Evolutionary conservation across 1,140 invertebrate genomes (phyloP).

Genomic region (Aphaenogaster rudis): DNA sequence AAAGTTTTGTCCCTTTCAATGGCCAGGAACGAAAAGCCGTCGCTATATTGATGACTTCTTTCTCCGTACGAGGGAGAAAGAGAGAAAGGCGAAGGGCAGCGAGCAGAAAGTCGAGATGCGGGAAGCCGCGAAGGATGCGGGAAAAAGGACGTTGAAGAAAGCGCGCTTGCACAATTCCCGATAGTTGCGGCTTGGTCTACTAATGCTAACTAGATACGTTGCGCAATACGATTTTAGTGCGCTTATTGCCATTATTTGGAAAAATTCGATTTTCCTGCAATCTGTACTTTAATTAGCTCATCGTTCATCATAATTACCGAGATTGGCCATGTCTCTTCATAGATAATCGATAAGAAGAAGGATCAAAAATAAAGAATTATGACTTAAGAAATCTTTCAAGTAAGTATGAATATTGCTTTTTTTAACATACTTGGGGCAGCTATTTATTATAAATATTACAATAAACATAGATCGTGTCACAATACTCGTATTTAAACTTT

Average conservation of each 20-base stretch:
- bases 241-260: conserved; percentile 46
- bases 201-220: conserved; percentile 35
- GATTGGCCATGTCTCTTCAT: neutral
- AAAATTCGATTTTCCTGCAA: conserved; percentile 6
- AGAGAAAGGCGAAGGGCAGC: conserved; percentile 43
- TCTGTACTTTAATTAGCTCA: conserved; percentile 17
- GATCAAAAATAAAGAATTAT: neutral
- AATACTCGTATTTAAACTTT: neutral
- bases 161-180: conserved; percentile 41
- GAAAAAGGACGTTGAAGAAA: conserved; percentile 11
- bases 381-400: neutral
- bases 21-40: conserved; percentile 83
- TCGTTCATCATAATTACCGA: conserved; percentile 23
- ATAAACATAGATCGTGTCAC: neutral
- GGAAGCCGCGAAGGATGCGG: conserved; percentile 39
- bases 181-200: neutral
- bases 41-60: conserved; percentile 85
- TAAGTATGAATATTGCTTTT: neutral
- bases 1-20: conserved; percentile 84
- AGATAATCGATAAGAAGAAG: conserved; percentile 18
- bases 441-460: neutral
- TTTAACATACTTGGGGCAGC: neutral
- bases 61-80: conserved; percentile 67
- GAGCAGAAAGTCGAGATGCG: conserved; percentile 39
- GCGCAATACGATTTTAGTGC: neutral